Conservation (phyloP, 2,113 vertebrate genomes). For the Pseudolaguvia tuberculata region DNA sequence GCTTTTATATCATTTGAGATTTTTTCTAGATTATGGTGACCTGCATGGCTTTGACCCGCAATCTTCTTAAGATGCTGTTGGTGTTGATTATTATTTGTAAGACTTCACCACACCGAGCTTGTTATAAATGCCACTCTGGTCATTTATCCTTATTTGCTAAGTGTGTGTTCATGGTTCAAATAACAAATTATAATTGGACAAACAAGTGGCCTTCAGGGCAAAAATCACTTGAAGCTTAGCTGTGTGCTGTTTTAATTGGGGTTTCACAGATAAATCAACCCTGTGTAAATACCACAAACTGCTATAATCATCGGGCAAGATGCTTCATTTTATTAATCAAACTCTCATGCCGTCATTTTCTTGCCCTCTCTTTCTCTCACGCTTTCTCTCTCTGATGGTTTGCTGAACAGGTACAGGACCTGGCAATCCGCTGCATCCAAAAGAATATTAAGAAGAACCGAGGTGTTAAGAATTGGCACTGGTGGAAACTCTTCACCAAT, state of each 20-base stretch:
- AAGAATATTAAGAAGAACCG: conserved; percentile 97
- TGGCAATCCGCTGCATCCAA: conserved; percentile 95
- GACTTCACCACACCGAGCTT: conserved; percentile 59
- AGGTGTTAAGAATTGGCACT: conserved; percentile 89
- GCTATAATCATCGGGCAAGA: conserved; percentile 63
- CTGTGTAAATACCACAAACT: conserved; percentile 63
- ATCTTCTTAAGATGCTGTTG: conserved; percentile 54
- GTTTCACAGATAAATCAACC: conserved; percentile 62
- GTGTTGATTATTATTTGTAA: conserved; percentile 56
- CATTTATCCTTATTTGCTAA: background rate
- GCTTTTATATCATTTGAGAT: background rate
- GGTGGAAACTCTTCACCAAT: conserved; percentile 94
- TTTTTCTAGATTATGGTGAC: conserved; percentile 1
- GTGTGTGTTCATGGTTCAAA: conserved; percentile 41
- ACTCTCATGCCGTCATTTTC: background rate
- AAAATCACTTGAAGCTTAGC: conserved; percentile 65
- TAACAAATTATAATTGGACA: conserved; percentile 70
- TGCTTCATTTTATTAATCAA: conserved; percentile 71
- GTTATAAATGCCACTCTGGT: conserved; percentile 50
- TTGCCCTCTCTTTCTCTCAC: background rate
- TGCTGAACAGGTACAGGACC: conserved; percentile 82
- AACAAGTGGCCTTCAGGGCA: conserved; percentile 62
- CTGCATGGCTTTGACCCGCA: conserved; percentile 34
- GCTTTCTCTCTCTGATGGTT: background rate
- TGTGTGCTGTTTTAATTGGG: conserved; percentile 67